Evolutionary conservation across 2,797 vertebrate genomes (phyloP), one percentile per base, ranked within the genome.

Genomic region (Dendrocincla fuliginosa): DNA sequence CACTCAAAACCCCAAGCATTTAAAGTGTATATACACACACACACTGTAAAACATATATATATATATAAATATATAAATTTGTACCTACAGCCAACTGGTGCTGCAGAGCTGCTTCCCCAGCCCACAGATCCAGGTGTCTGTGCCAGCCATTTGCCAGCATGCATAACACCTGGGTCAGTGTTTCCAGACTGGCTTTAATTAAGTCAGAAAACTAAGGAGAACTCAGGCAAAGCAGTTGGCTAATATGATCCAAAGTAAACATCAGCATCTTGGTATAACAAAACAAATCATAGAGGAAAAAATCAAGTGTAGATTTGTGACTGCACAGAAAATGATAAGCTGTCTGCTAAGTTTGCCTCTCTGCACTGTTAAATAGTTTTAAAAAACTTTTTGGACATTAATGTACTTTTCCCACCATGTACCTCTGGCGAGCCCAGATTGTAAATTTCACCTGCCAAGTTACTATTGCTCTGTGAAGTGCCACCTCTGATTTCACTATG

Each of bases 171-270:
- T 95, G 73, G 68, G 39, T 27, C 59, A 32, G 30, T 6, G 0
- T 55, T 46, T 78, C n/a, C n/a, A 78, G 83, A n/a, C 39, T 88
- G 91, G 30, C 22, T 86, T 90, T 86, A 91, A 91, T 86, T 71
- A 95, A 90, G 14, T 19, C 81, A 77, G 52, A 82, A 87, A 82
- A 44, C 13, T 44, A 44, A 41, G 16, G 39, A 56, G 46, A 78
- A 28, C 13, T 60, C 39, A 15, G 30, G 57, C 16, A 84, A 80
- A 75, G 37, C 30, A 16, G 20, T 25, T 82, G 37, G 39, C 73
- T 78, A 23, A 74, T 30, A 22, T 2, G 42, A 64, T 75, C 64
- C 37, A 28, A 35, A 61, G 50, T n/a, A 75, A 64, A 74, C 1
- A 2, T 39, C 60, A 78, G 61, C 44, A n/a, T 49, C 35, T 47